phyloP scores from a whole-genome alignment of 2,113 vertebrate species.

The Raja brachyura region DNA sequence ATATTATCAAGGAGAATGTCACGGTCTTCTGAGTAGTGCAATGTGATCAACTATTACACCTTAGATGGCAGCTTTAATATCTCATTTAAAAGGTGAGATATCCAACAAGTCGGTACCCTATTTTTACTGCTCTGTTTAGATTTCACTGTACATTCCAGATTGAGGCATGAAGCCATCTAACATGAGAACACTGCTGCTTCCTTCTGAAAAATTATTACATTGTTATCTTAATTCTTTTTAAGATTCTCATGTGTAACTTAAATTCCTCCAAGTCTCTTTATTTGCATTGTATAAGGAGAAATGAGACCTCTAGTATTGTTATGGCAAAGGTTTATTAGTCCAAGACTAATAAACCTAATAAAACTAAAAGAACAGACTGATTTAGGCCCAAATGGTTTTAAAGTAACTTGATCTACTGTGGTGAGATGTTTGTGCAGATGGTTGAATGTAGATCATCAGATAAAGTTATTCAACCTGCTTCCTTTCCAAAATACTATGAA shows the following conservation, averaged over 20 bases:
- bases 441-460: not conserved
- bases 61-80: not conserved
- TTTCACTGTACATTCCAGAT: not conserved
- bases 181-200: not conserved
- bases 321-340: not conserved
- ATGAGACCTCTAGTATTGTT: not conserved
- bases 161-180: not conserved
- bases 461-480: not conserved
- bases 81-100: not conserved
- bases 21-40: not conserved
- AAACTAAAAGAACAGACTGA: not conserved
- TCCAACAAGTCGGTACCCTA: not conserved
- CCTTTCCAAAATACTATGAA: not conserved
- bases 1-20: not conserved
- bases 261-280: not conserved
- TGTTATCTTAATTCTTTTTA: not conserved
- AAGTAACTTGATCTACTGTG: not conserved
- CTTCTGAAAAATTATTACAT: not conserved
- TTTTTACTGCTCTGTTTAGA: not conserved
- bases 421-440: not conserved
- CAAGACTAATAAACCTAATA: too few species aligned
- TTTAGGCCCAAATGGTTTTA: not conserved
- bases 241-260: not conserved
- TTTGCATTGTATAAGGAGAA: not conserved
- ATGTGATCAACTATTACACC: not conserved